Percentiles rank a stretch among this genome's conserved stretches.
Evolutionary conservation across 2,888 invertebrate species (phyloP).

Genomic region (Punctoribates punctum): DNA sequence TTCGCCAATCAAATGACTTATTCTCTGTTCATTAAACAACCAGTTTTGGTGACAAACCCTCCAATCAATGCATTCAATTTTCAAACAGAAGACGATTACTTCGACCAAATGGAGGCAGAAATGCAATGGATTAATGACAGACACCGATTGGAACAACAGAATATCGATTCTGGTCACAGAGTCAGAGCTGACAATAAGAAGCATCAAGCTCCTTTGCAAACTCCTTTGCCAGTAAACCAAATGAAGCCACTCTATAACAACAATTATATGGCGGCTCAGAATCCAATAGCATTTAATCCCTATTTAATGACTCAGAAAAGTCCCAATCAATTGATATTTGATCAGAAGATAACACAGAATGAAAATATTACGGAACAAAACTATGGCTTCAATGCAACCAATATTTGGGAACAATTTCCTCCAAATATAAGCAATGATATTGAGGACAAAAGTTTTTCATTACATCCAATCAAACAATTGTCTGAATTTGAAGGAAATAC

Average conservation of each 20-base stretch:
- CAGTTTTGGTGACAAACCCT: neutral
- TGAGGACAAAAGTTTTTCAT: neutral
- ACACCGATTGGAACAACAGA: neutral
- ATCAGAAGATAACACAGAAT: no score
- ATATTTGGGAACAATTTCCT: no score
- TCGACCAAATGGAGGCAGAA: neutral
- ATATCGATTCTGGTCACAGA: neutral
- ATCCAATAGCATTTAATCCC: no score
- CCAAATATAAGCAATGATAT: no score
- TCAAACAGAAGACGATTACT: neutral
- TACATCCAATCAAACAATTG: neutral
- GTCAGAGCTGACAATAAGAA: neutral
- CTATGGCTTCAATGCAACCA: no score
- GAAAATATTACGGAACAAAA: no score
- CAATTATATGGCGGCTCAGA: neutral
- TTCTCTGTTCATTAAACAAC: neutral
- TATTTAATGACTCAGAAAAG: no score
- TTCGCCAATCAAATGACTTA: neutral
- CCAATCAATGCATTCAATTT: neutral
- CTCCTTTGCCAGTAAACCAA: neutral
- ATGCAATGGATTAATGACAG: conserved; percentile 10
- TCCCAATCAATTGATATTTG: no score
- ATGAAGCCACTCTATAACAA: neutral
- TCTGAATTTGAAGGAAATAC: neutral
- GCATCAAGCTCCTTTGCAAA: no score